Evolutionary conservation across 2,113 vertebrate species (phyloP).

Genomic region (Morone saxatilis): DNA sequence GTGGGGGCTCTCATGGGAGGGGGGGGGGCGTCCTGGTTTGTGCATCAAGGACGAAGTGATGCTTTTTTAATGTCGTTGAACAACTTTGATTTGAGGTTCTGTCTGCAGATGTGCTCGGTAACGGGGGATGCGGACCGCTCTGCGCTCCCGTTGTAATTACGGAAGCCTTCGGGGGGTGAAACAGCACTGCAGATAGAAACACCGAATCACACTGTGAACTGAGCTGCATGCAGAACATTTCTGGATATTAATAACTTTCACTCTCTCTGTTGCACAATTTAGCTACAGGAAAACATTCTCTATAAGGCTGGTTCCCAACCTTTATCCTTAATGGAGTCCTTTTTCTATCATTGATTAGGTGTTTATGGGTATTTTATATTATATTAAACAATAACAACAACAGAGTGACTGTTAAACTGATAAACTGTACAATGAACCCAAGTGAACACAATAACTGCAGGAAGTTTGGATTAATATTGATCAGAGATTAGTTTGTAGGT

Average conservation of each 20-base stretch:
- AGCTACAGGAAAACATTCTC: slow-evolving; percentile 3
- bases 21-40: neutral
- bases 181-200: slow-evolving; percentile 65
- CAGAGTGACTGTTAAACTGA: too few relatives aligned
- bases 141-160: neutral
- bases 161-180: neutral
- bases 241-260: neutral
- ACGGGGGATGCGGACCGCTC: slow-evolving; percentile 23
- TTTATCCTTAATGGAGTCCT: too few relatives aligned
- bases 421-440: too few relatives aligned
- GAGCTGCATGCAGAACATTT: slow-evolving; percentile 8
- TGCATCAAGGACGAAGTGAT: neutral
- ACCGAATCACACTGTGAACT: neutral
- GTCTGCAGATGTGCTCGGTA: slow-evolving; percentile 13
- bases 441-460: too few relatives aligned
- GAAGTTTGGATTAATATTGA: too few relatives aligned
- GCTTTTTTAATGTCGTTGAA: neutral
- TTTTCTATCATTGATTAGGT: too few relatives aligned
- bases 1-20: too few relatives aligned
- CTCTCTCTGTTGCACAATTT: neutral
- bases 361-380: too few relatives aligned
- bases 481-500: too few relatives aligned
- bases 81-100: slow-evolving; percentile 10
- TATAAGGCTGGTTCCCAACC: too few relatives aligned
- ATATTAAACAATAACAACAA: too few relatives aligned